Base-by-base conservation (phyloP, 2,113 vertebrate species). In the Anas platyrhynchos region DNA sequence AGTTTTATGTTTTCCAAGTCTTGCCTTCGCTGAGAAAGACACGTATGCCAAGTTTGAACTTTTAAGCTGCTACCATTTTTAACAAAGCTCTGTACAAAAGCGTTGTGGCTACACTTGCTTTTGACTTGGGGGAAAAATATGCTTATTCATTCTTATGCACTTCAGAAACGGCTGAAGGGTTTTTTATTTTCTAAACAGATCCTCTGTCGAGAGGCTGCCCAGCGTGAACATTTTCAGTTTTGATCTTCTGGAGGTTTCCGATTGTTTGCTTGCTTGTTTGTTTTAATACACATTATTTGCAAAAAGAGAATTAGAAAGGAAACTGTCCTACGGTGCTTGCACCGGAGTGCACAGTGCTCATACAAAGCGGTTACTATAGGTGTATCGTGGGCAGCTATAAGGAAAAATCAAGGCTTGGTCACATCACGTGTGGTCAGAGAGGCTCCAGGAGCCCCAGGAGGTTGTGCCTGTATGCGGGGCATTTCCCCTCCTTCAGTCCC, bases 321-420 rank as follows among this genome's bases (percentile, higher is more conserved):
- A 54, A 13, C 1, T 0, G 8, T 0, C 9, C 13, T 12, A 1
- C 44, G 5, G 32, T 0, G 0, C 16, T 32, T 6, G 1, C 88
- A 31, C 4, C 41, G 4, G 54, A 50, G 16, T 3, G 0, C 3
- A 7, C 31, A 13, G 59, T 3, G 9, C 62, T 67, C 6, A 3
- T 38, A 9, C 1, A 0, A 21, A 41, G 56, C n/a, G 0, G 27
- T 2, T 67, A 68, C 63, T 15, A 0, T 15, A 14, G 58, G 1
- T 27, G 27, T 3, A 0, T 6, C 0, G 0, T 23, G 74, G 52
- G 4, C 2, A 3, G 5, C 1, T 43, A 0, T 1, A 3, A 2
- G 58, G 52, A 16, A n/a, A n/a, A 80, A 27, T 25, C 46, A 50
- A 46, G 73, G 23, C 26, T 65, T 75, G 72, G 27, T 9, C 8